Base-by-base conservation (phyloP, 2,888 invertebrate genomes). In the Ormyrus rosae region DNA sequence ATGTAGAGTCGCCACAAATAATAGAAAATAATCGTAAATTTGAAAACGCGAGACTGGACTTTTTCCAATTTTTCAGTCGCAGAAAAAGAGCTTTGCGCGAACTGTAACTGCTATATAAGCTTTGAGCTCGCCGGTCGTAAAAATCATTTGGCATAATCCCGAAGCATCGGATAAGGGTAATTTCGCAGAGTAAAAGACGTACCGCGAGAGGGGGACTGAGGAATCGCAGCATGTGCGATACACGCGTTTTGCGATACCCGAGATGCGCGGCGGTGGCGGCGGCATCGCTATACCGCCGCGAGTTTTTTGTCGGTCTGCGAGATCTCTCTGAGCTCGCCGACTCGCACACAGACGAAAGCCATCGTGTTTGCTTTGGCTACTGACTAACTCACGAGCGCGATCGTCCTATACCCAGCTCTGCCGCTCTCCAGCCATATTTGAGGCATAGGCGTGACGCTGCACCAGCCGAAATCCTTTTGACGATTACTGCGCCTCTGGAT, bases 261-360 rank as follows among this genome's bases (percentile, higher is more conserved):
- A 82, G 83, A 72, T 68, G 63, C 67, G n/a, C 34, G 19, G 60
- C 61, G 19, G 55, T 58, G 51, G 55, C 58, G 56, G 46, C 51
- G 60, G 50, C 68, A 8, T 5, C 34, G 74, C 74, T 80, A 78
- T 78, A 82, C 80, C 82, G 76, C 76, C 70, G 75, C 68, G 74
- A 79, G 83, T 88, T 90, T 90, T 89, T 89, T 89, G 87, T 86
- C 87, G 86, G 88, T 89, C 89, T 88, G 87, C 83, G 84, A 86
- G 87, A 87, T 89, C 87, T 88, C 88, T 89, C 86, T 89, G 88
- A 85, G 87, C 85, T 87, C 81, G 86, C 88, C 86, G 86, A 85
- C 86, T 82, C 83, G 48, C 68, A 19, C 71, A 65, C 34, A 58
- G 60, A 7, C 69, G 53, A 34, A 4, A 34, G n/a, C 6, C 61